Conservation (phyloP, 2,888 invertebrate species). For the Coenonympha glycerion region DNA sequence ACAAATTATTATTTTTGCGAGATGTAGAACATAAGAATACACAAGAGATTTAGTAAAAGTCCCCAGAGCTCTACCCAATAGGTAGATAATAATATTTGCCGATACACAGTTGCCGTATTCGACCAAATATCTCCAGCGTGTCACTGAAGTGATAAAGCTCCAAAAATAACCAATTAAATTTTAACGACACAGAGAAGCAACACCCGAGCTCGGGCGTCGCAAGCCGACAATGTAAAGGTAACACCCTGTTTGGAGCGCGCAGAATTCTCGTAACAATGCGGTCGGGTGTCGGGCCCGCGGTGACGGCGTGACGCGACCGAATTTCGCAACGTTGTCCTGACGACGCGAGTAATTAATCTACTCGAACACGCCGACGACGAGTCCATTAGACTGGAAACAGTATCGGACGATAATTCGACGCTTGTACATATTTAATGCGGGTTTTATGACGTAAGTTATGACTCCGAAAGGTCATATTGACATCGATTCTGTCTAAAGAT, state of each 20-base stretch:
- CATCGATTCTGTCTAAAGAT: too few species aligned
- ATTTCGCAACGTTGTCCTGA: conserved; percentile 29
- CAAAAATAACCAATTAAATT: conserved; percentile 2
- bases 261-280: conserved; percentile 56
- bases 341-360: conserved; percentile 37
- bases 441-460: too few species aligned
- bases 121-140: too few species aligned
- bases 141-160: neutral
- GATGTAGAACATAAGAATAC: too few species aligned
- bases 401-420: conserved; percentile 28
- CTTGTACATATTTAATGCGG: conserved; percentile 23
- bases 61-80: too few species aligned
- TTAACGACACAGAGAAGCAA: neutral
- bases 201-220: conserved; percentile 9
- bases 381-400: conserved; percentile 36
- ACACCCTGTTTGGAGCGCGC: conserved; percentile 32
- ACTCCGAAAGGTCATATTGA: too few species aligned
- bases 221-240: conserved; percentile 19
- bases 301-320: conserved; percentile 30
- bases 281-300: conserved; percentile 38
- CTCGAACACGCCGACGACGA: conserved; percentile 32
- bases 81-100: too few species aligned
- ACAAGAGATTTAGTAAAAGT: too few species aligned
- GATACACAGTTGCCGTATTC: too few species aligned
- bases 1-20: too few species aligned